phyloP scores from a whole-genome alignment of 1,140 invertebrate species.

The Macrostomum lignano region DNA sequence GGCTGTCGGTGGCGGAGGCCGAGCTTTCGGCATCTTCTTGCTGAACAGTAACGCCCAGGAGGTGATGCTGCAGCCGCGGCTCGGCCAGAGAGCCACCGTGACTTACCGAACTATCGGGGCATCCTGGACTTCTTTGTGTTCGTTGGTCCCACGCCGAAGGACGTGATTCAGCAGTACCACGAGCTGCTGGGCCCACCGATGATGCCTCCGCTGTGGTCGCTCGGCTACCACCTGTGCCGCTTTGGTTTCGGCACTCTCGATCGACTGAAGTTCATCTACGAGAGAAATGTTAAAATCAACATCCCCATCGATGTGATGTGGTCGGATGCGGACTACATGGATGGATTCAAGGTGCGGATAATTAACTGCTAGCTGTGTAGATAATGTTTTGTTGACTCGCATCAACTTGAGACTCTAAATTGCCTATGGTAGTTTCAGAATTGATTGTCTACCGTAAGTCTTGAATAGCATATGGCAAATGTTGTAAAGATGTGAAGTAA shows the following conservation, averaged over 20 bases:
- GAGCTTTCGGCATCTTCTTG: constrained; percentile 19
- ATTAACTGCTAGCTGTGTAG: too few relatives aligned
- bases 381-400: too few relatives aligned
- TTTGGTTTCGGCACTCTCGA: constrained; percentile 15
- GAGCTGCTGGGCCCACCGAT: constrained; percentile 42
- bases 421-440: too few relatives aligned
- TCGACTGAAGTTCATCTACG: constrained; percentile 21
- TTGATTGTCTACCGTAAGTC: too few relatives aligned
- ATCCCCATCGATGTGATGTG: constrained; percentile 33
- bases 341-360: constrained; percentile 8
- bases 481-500: too few relatives aligned
- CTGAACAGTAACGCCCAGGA: constrained; percentile 21
- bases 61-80: constrained; percentile 10
- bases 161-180: constrained; percentile 42
- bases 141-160: constrained; percentile 33
- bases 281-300: constrained; percentile 38
- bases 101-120: constrained; percentile 19
- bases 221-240: too few relatives aligned
- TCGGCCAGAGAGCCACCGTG: too few relatives aligned
- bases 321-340: constrained; percentile 26
- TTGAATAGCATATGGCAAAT: too few relatives aligned
- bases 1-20: constrained; percentile 30
- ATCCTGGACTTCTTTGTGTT: constrained; percentile 23
- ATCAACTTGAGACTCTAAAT: too few relatives aligned
- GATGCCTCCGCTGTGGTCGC: constrained; percentile 60